Base-by-base conservation (phyloP, 2,888 invertebrate species). In the Cheilosia impressa region DNA sequence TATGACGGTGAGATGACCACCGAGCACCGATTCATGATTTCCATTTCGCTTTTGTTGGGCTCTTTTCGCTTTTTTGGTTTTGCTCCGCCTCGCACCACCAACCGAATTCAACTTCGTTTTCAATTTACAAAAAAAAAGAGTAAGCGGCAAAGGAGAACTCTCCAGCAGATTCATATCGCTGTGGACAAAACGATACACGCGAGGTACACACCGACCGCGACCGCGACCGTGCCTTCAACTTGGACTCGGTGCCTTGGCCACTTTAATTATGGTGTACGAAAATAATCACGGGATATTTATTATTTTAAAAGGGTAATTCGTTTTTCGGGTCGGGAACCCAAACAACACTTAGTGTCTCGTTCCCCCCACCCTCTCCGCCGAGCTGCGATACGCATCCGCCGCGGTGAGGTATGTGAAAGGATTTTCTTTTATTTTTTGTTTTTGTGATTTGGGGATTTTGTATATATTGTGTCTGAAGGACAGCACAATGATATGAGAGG, bases 261-360 rank as follows among this genome's bases (percentile, higher is more conserved):
- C 85, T 85, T 87, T 87, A 87, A 87, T 87, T 87, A 87, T 87
- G 87, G 87, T 87, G 81, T 87, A 87, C 87, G 68, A 81, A 87
- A 87, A 87, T 87, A 87, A 87, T 87, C 87, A 78, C 82, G 82
- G 87, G 77, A 87, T 87, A 87, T 87, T 87, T 87, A 87, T 87
- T 87, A 87, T 82, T 82, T 82, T 87, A 87, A 87, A 82, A 87
- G 87, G 87, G 87, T 87, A 81, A 87, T 87, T 77, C 87, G 80
- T 87, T 87, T 58, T 82, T 81, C 85, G 81, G 85, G 85, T 85
- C 85, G 81, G 85, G 81, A 85, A 85, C 85, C 85, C 85, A 81
- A 85, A 81, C 81, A 85, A 81, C 85, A 76, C 85, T 85, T 85
- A 85, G 85, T 85, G 85, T 72, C 76, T 80, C 81, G 68, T 63